These are phyloP conservation scores for Sapayoa aenigma DNA, from an alignment of 2,113 vertebrate species.

Conservation along the genomic window DNA sequence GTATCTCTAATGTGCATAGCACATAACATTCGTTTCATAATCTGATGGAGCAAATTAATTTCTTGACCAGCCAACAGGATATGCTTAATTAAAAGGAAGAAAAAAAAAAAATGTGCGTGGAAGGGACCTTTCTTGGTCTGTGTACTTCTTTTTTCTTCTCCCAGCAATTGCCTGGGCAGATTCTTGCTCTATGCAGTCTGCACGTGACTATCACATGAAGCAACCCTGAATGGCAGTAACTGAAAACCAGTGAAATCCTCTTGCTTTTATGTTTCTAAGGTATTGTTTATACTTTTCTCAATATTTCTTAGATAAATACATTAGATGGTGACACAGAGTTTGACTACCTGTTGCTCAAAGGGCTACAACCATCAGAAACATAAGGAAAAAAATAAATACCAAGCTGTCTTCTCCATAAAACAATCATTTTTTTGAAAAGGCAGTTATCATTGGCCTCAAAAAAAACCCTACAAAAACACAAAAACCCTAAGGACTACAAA, in stretches of 20 bases:
- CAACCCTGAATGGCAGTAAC: neutral
- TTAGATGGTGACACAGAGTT: neutral
- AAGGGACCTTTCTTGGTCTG: neutral
- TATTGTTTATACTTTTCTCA: neutral
- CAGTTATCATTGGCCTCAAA: neutral
- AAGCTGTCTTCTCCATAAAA: neutral
- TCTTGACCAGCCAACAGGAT: slow-evolving; percentile 51
- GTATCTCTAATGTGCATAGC: slow-evolving; percentile 1
- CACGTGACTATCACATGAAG: neutral
- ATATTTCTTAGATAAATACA: neutral
- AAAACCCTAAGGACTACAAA: neutral
- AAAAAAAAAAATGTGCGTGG: neutral
- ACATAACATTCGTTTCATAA: slow-evolving; percentile 31
- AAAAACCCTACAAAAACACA: neutral
- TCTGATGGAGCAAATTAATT: slow-evolving; percentile 58
- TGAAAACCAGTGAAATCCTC: neutral
- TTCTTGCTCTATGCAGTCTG: neutral
- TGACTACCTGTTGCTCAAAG: neutral
- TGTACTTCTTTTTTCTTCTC: neutral
- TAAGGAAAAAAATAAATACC: neutral
- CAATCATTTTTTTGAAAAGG: neutral
- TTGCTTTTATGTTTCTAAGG: neutral
- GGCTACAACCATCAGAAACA: neutral
- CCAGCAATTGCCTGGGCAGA: neutral
- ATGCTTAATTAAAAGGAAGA: neutral